Base-by-base conservation (phyloP, 1,140 invertebrate species). In the Drosophila jambulina region DNA sequence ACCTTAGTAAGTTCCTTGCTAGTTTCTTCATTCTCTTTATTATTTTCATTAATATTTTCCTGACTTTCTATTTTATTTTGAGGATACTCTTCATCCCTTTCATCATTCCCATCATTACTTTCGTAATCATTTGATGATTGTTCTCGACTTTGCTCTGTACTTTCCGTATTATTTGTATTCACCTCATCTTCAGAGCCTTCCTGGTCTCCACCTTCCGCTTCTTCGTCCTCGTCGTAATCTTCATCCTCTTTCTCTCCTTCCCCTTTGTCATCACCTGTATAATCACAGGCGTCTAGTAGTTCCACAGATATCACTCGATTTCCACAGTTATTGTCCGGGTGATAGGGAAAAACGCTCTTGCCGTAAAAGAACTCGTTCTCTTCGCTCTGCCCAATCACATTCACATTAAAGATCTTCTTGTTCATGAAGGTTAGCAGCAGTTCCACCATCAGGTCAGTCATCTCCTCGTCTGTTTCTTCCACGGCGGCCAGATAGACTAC, bases 241-340 rank as follows among this genome's bases (percentile, higher is more conserved):
- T 76, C 48, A 27, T 36, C 43, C n/a, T 49, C 38, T 4, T 19
- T 29, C 12, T 65, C 78, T 1, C 57, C 49, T 1, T 67, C 54
- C 2, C 27, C 46, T 1, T 60, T 36, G 0, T 54, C 72, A 4
- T 49, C 63, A 12, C 42, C 65, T 10, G 76, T 56, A 80, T 80
- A 92, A 40, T 83, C 79, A 17, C 91, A 92, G 6, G 86, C 71
- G 82, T 92, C 91, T 13, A 92, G 67, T 15, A 88, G 45, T 4
- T 91, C 80, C 9, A 92, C 54, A 34, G 80, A 76, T 34, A 91
- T 92, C 2, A 92, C 91, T 2, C 91, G 87, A 79, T 91, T 92
- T 1, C 91, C 91, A 61, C 91, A 92, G 51, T 92, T 91, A 57
- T 92, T 92, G 40, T 92, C 91, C 42, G 88, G 85, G 61, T 92